Evolutionary conservation across 2,888 invertebrate species (phyloP).

Genomic region (Ornithoptera alexandrae): DNA sequence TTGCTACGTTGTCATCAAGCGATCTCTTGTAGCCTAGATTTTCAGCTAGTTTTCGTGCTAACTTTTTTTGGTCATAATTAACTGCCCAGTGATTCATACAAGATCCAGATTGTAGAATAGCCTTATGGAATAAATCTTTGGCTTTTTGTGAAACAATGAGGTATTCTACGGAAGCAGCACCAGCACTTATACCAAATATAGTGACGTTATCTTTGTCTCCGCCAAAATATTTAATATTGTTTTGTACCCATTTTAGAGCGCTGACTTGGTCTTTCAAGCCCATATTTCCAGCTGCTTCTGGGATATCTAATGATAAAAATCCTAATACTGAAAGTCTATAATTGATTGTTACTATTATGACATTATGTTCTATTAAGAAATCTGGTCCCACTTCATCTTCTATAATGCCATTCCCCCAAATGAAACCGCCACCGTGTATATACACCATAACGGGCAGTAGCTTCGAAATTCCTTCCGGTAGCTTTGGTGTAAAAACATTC

Average conservation of each 20-base stretch:
- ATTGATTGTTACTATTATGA: constrained; percentile 63
- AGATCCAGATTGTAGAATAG: constrained; percentile 57
- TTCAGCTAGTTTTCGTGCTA: constrained; percentile 40
- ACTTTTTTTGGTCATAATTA: constrained; percentile 42
- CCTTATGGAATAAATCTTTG: constrained; percentile 55
- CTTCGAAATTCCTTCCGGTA: constrained; percentile 35
- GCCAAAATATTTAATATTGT: constrained; percentile 52
- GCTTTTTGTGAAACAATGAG: constrained; percentile 48
- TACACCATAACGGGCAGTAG: constrained; percentile 53
- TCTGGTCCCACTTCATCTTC: constrained; percentile 54
- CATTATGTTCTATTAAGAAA: constrained; percentile 53
- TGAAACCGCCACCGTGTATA: constrained; percentile 66
- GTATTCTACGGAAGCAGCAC: constrained; percentile 53
- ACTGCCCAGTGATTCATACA: constrained; percentile 53
- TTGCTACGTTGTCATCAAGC: constrained; percentile 36
- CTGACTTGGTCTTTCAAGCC: constrained; percentile 60
- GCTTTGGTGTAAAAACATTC: constrained; percentile 56
- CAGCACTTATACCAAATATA: constrained; percentile 55
- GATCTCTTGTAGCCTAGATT: constrained; percentile 45
- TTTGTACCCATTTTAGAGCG: constrained; percentile 58
- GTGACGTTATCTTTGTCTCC: constrained; percentile 57
- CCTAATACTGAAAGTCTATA: constrained; percentile 64
- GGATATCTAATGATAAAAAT: constrained; percentile 55
- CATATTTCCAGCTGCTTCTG: constrained; percentile 60
- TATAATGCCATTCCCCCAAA: constrained; percentile 50